phyloP scores from a whole-genome alignment of 2,888 invertebrate species.

The Drosophila paramelanica region DNA sequence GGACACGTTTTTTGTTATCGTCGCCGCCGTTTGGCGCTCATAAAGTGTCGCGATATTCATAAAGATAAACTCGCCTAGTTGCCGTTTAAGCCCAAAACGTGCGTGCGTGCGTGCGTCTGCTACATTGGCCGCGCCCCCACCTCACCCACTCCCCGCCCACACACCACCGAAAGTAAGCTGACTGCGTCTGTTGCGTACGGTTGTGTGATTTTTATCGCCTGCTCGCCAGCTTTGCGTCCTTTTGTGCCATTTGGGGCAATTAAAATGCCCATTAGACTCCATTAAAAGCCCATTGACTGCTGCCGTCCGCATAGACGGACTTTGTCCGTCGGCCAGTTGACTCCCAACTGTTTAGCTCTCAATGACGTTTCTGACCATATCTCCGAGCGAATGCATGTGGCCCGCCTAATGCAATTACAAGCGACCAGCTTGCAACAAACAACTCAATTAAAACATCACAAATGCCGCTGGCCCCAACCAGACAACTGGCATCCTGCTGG shows the following conservation, averaged over 20 bases:
- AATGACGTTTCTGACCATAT: background rate
- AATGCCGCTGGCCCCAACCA: background rate
- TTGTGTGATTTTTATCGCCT: slow-evolving; percentile 30
- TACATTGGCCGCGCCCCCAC: background rate
- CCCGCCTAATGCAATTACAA: slow-evolving; percentile 12
- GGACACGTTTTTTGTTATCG: slow-evolving; percentile 30
- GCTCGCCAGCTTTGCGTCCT: slow-evolving; percentile 10
- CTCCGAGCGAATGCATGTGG: background rate
- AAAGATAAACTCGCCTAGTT: slow-evolving; percentile 65
- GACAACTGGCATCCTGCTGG: background rate
- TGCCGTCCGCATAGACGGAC: slow-evolving; percentile 5
- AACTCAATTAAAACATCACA: slow-evolving; percentile 8
- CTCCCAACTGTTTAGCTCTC: background rate
- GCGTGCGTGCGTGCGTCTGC: slow-evolving; percentile 30
- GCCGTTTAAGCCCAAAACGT: slow-evolving; percentile 50
- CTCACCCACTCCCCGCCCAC: accelerated
- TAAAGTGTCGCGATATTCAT: slow-evolving; percentile 80
- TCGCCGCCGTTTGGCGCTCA: slow-evolving; percentile 47
- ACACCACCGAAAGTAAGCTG: background rate
- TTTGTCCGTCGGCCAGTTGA: background rate
- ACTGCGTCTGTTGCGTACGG: background rate
- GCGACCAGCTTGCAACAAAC: slow-evolving; percentile 7
- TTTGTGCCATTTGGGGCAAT: slow-evolving; percentile 28
- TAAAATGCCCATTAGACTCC: slow-evolving; percentile 50
- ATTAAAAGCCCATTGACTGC: slow-evolving; percentile 45